Percentiles rank a stretch among this genome's conserved stretches.
Evolutionary conservation across 2,888 invertebrate genomes (phyloP).

Genomic region (Ischnura elegans): DNA sequence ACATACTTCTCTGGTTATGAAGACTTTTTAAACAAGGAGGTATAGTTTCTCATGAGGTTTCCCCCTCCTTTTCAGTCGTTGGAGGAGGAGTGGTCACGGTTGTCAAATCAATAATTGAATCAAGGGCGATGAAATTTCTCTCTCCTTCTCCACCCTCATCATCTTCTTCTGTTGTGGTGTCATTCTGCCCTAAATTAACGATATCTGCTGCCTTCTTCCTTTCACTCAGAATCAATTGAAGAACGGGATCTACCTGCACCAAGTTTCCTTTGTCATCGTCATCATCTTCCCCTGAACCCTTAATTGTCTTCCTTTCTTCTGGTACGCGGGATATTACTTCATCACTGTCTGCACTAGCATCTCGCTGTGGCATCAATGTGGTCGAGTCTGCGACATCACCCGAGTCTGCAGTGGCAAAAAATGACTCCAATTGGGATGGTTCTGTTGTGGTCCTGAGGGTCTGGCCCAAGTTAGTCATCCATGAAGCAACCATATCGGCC

Average conservation of each 20-base stretch:
- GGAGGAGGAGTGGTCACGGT: not conserved
- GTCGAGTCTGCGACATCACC: not conserved
- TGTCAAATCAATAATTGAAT: constrained; percentile 32
- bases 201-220: not conserved
- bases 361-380: not conserved
- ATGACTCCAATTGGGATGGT: constrained; percentile 20
- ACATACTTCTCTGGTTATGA: not conserved
- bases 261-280: constrained; percentile 38
- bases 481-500: not conserved
- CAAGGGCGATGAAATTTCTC: constrained; percentile 5
- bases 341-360: not conserved
- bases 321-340: not conserved
- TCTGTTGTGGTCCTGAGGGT: not conserved
- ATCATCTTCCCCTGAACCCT: not conserved
- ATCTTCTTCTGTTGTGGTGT: not conserved
- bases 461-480: not conserved
- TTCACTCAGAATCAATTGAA: not conserved
- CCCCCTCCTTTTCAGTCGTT: not conserved
- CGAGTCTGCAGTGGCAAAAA: not conserved
- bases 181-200: constrained; percentile 13
- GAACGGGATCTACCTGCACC: constrained; percentile 10
- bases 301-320: not conserved
- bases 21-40: not conserved
- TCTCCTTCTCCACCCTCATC: not conserved
- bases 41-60: not conserved